phyloP scores from a whole-genome alignment of 2,888 invertebrate genomes.

The Trissonchulus latispiculum region DNA sequence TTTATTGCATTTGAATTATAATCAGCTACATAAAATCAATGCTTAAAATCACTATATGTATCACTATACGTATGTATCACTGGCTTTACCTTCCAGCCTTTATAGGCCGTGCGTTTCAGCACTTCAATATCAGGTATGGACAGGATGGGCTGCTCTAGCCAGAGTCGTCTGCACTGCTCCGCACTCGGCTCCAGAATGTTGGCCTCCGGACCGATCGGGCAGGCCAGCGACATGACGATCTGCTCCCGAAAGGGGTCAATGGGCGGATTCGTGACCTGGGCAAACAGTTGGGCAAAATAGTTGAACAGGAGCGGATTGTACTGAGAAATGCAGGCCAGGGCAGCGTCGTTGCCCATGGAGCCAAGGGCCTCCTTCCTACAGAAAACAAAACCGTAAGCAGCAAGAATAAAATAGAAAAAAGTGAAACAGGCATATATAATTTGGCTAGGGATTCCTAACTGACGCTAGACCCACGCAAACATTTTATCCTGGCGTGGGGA shows the following conservation, averaged over 20 bases:
- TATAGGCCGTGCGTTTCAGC: constrained; percentile 66
- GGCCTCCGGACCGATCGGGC: constrained; percentile 89
- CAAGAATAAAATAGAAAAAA: too few species aligned
- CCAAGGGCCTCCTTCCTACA: constrained; percentile 90
- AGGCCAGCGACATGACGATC: constrained; percentile 94
- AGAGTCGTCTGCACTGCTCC: constrained; percentile 74
- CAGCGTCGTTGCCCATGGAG: constrained; percentile 98
- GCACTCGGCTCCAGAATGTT: constrained; percentile 77
- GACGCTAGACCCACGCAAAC: too few species aligned
- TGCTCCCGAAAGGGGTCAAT: constrained; percentile 98
- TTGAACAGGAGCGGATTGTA: constrained; percentile 90
- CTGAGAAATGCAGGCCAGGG: constrained; percentile 85
- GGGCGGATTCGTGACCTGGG: constrained; percentile 94
- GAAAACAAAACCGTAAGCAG: constrained; percentile 25
- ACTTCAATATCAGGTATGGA: constrained; percentile 81
- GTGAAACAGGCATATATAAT: too few species aligned
- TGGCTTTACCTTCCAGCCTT: constrained; percentile 81
- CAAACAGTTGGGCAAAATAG: constrained; percentile 97
- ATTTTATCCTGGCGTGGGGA: too few species aligned
- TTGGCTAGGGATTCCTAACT: too few species aligned
- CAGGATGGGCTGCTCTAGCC: constrained; percentile 84
- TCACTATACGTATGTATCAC: too few species aligned
- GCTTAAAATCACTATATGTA: too few species aligned
- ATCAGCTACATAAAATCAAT: too few species aligned
- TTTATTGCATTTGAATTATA: too few species aligned